Evolutionary conservation across 2,797 vertebrate species (phyloP), one percentile per base, ranked within the genome.

Genomic region (Tauraco hartlaubi): DNA sequence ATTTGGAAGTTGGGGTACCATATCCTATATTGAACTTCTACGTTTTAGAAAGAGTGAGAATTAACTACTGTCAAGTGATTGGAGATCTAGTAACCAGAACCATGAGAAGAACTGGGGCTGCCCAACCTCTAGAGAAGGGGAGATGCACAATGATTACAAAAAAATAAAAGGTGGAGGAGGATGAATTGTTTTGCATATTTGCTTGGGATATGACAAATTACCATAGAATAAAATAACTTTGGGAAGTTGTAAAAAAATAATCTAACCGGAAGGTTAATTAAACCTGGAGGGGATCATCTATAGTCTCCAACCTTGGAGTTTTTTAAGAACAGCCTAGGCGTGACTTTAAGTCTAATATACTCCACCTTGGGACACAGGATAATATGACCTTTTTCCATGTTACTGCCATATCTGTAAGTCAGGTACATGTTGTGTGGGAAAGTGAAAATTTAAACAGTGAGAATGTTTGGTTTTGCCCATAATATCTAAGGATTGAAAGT

Each of bases 101-200:
- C 6, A 46, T 41, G 46, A 82, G 64, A 79, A 68, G 14, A 83
- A 33, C 19, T 35, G 33, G 2, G 15, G 12, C 31, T 62, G 9
- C 37, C 18, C 59, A 83, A 1, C 6, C 5, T 58, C 43, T 46
- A n/a, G 18, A 66, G 49, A 74, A 77, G 46, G 15, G 5, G 8
- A 5, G 2, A 62, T 54, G 29, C 9, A 75, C 5, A 26, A 43
- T 86, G 9, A 41, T 25, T 15, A 18, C 4, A 6, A 35, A 15
- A 8, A 59, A 35, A 37, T 20, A 15, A 25, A 23, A 4, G 0
- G 0, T 44, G n/a, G 23, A 66, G 31, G 19, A 44, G 5, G 20
- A 31, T 35, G 4, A 92, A 48, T 2, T 51, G 2, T 19, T 79
- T 29, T 52, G 4, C 67, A 1, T 28, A 39, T 82, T 79, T 85